Conservation (phyloP, 2,797 vertebrate species). For the Cossypha polioptera region DNA sequence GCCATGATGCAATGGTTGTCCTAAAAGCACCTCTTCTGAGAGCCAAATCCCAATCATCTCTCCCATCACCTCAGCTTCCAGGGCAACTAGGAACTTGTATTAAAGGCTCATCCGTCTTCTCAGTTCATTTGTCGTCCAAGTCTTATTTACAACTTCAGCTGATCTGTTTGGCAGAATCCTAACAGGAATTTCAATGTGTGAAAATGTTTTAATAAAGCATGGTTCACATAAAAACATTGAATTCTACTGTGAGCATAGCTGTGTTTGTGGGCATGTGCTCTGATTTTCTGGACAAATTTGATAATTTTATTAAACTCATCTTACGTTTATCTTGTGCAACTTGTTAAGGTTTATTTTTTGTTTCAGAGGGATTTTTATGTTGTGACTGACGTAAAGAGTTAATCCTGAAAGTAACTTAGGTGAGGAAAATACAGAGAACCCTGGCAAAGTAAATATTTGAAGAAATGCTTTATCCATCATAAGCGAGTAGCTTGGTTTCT, state of each 20-base stretch:
- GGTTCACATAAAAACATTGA: not conserved
- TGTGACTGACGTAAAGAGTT: not conserved
- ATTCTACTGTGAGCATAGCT: not conserved
- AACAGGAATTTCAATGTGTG: not conserved
- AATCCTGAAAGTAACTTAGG: slow-evolving; percentile 1
- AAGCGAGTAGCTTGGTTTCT: not conserved
- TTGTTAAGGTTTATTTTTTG: not conserved
- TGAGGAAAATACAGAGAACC: not conserved
- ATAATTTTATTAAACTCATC: not conserved
- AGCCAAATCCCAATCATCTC: not conserved
- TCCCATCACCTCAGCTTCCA: not conserved
- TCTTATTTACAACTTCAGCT: not conserved
- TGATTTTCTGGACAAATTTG: not conserved
- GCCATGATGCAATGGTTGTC: not conserved
- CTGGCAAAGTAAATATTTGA: not conserved
- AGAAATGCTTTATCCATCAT: not conserved
- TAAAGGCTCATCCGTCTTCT: not conserved
- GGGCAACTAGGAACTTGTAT: not conserved
- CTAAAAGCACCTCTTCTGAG: not conserved
- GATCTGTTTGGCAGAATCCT: not conserved
- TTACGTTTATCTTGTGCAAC: not conserved
- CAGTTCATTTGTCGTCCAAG: not conserved
- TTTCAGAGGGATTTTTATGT: not conserved
- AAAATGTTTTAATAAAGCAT: slow-evolving; percentile 6
- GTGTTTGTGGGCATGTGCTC: not conserved